Evolutionary conservation across 2,888 invertebrate genomes (phyloP).

Genomic region (Polyommatus iphigenia): DNA sequence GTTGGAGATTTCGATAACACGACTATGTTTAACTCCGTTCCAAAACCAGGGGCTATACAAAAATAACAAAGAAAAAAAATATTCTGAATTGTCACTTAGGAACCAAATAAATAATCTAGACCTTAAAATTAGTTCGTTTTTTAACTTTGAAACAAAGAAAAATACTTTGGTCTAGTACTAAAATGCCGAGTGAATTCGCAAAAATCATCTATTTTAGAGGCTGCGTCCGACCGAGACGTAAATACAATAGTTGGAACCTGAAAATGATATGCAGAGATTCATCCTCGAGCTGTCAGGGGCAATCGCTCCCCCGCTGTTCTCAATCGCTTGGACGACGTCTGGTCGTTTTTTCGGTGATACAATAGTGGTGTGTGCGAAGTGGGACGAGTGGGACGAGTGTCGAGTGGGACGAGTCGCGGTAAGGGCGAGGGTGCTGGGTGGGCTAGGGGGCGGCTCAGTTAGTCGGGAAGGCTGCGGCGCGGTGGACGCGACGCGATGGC

Average conservation of each 20-base stretch:
- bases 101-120: neutral
- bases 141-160: neutral
- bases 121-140: neutral
- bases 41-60: neutral
- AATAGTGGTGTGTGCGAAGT: neutral
- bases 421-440: neutral
- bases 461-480: conserved; percentile 39
- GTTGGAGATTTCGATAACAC: neutral
- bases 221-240: neutral
- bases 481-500: conserved; percentile 50
- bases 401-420: neutral
- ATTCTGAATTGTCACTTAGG: neutral
- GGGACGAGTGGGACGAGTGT: neutral
- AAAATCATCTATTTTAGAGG: neutral
- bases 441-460: conserved; percentile 39
- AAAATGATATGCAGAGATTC: neutral
- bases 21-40: neutral
- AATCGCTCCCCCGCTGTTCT: neutral
- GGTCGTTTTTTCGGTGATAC: conserved; percentile 6
- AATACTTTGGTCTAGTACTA: neutral
- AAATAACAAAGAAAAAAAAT: neutral
- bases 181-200: conserved; percentile 4
- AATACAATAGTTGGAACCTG: neutral
- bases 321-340: neutral
- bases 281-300: conserved; percentile 12